Conservation (phyloP, 2,888 invertebrate species). For the Drosophila paracracens region DNA sequence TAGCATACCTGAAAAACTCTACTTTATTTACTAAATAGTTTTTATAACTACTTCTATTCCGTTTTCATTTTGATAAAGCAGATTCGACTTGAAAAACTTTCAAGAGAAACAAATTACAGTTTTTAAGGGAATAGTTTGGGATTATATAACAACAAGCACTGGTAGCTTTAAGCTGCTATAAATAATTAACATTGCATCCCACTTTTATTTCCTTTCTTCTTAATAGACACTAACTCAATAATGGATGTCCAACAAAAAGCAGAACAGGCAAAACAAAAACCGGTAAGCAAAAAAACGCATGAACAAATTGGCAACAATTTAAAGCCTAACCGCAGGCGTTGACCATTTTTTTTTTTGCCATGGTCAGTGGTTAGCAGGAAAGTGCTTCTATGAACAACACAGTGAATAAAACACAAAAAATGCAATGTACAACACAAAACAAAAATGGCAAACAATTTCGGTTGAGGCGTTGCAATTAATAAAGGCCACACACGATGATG, state of each 20-base stretch:
- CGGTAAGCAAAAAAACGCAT: slow-evolving; percentile 1
- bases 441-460: slow-evolving; percentile 69
- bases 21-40: neutral
- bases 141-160: neutral
- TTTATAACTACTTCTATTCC: neutral
- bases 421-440: slow-evolving; percentile 39
- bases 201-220: slow-evolving; percentile 4
- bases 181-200: slow-evolving; percentile 2
- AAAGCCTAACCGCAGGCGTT: slow-evolving; percentile 70
- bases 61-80: neutral
- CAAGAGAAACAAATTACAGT: neutral
- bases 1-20: neutral
- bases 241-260: slow-evolving; percentile 33
- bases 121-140: neutral
- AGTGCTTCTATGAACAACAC: slow-evolving; percentile 22
- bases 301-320: slow-evolving; percentile 71
- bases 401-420: slow-evolving; percentile 25
- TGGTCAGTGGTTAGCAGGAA: slow-evolving; percentile 49
- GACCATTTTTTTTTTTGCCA: slow-evolving; percentile 39
- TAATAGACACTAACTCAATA: slow-evolving; percentile 66
- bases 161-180: neutral
- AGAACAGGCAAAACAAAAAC: slow-evolving; percentile 7
- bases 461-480: slow-evolving; percentile 81
- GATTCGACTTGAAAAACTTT: neutral
- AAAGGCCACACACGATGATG: slow-evolving; percentile 64